phyloP scores from a whole-genome alignment of 2,797 vertebrate genomes.

The Onychomys leucogaster region DNA sequence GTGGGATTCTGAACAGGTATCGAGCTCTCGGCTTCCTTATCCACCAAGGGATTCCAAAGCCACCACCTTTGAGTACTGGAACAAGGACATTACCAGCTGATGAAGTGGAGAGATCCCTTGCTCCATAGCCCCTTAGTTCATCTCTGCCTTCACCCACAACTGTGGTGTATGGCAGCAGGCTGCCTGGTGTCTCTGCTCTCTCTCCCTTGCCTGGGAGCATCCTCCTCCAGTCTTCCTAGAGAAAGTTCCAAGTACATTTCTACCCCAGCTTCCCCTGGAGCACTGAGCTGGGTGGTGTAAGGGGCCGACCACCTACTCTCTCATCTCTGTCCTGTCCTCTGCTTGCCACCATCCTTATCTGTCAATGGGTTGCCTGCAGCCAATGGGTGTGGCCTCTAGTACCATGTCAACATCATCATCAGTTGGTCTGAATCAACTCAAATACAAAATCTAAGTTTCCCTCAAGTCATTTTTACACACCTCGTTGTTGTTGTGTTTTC shows the following conservation, averaged over 20 bases:
- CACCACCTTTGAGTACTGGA: rapidly evolving
- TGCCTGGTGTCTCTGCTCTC: neutral
- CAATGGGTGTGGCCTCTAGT: neutral
- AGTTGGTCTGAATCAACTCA: neutral
- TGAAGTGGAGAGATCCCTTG: neutral
- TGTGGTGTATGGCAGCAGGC: rapidly evolving
- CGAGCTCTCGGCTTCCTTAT: neutral
- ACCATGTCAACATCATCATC: conserved; percentile 40
- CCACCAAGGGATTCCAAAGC: no score
- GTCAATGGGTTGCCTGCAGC: neutral
- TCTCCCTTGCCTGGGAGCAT: neutral
- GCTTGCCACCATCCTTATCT: neutral
- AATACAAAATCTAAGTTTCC: neutral
- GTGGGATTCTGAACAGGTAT: neutral
- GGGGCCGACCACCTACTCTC: neutral
- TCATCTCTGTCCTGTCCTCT: neutral
- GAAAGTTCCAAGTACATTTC: neutral
- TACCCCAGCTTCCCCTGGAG: neutral
- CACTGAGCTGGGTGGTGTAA: no score
- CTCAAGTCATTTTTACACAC: neutral
- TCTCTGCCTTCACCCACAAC: neutral
- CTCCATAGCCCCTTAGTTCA: rapidly evolving
- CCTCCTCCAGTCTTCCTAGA: neutral
- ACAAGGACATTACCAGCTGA: neutral
- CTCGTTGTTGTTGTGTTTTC: neutral